Percentiles rank a stretch among this genome's conserved stretches.
phyloP scores from a whole-genome alignment of 2,888 invertebrate species.

The Apamea epomidion region DNA sequence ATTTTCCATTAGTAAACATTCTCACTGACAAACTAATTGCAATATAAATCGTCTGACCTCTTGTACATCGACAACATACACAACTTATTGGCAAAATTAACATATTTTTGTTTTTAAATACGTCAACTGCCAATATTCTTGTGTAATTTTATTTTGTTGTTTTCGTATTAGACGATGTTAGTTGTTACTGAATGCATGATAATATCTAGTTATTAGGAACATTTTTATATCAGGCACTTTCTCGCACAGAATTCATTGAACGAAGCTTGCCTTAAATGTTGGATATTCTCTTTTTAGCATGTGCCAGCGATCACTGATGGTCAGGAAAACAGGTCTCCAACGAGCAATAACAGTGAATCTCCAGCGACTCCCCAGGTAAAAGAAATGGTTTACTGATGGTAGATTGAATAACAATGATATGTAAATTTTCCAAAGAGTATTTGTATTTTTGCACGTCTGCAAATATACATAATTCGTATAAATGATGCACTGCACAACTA shows the following conservation, averaged over 20 bases:
- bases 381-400: conserved; percentile 23
- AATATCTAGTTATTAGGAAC: conserved; percentile 12
- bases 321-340: conserved; percentile 82
- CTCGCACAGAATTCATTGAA: conserved; percentile 23
- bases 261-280: conserved; percentile 42
- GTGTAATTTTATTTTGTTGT: neutral
- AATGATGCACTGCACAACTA: conserved; percentile 28
- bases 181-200: conserved; percentile 34
- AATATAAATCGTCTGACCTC: conserved; percentile 11
- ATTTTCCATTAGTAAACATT: conserved; percentile 65
- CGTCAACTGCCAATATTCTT: neutral
- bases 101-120: neutral
- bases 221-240: neutral
- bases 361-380: conserved; percentile 83
- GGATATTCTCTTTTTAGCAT: conserved; percentile 78
- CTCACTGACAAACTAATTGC: conserved; percentile 43
- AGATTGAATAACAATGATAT: conserved; percentile 4
- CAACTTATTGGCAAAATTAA: conserved; percentile 11
- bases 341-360: conserved; percentile 79
- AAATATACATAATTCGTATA: neutral
- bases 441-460: neutral
- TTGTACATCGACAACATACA: conserved; percentile 23
- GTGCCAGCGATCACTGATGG: conserved; percentile 88
- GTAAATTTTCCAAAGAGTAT: neutral
- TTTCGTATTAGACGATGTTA: conserved; percentile 17